Conservation (phyloP, 2,888 invertebrate genomes). For the Oscheius sp. region DNA sequence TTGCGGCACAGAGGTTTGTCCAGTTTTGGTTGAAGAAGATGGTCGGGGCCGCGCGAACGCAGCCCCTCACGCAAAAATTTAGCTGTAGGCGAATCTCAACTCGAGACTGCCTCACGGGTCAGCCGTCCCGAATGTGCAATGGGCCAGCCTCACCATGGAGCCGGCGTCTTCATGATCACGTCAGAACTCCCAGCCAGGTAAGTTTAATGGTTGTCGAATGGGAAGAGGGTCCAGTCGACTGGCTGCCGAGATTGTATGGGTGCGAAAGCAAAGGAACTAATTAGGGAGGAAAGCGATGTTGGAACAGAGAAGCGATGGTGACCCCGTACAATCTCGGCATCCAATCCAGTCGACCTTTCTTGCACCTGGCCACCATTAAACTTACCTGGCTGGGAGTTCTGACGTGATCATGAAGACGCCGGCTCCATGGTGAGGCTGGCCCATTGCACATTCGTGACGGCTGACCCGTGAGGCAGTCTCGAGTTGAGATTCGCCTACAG, state of each 20-base stretch:
- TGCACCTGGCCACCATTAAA: constrained; percentile 46
- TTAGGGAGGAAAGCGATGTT: no score
- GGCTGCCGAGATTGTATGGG: background rate
- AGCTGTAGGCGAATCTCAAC: constrained; percentile 3
- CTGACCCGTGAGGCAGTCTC: constrained; percentile 83
- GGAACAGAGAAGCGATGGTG: no score
- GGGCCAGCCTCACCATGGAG: background rate
- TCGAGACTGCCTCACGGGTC: constrained; percentile 4
- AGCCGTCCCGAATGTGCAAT: background rate
- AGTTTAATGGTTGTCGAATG: background rate
- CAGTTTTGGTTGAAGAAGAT: background rate
- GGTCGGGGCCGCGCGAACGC: constrained; percentile 4
- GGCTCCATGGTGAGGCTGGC: constrained; percentile 81
- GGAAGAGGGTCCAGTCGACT: background rate
- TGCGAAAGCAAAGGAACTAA: no score
- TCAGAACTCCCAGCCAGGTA: constrained; percentile 3
- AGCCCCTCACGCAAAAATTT: constrained; percentile 10
- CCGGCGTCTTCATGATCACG: constrained; percentile 1
- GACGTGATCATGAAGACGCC: constrained; percentile 82
- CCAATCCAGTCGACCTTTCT: background rate
- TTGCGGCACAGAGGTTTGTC: constrained; percentile 36
- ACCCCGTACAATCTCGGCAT: background rate
- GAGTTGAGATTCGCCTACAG: constrained; percentile 77
- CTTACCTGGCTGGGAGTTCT: constrained; percentile 83
- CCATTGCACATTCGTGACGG: constrained; percentile 82